Evolutionary conservation across 2,888 invertebrate genomes (phyloP).

Genomic region (Caenorhabditis drosophilae): DNA sequence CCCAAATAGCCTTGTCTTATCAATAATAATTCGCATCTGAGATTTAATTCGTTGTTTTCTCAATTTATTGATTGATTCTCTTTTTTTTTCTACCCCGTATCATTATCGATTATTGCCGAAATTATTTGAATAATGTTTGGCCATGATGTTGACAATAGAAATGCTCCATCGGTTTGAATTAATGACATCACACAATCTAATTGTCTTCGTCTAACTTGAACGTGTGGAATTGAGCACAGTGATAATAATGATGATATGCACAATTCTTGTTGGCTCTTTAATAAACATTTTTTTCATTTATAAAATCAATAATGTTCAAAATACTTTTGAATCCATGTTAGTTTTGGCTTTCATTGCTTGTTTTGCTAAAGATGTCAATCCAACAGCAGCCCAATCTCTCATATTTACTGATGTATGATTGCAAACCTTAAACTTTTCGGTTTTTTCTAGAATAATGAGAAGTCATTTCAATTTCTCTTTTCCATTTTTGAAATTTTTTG

Average conservation of each 20-base stretch:
- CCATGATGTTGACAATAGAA: conserved; percentile 87
- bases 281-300: conserved; percentile 7
- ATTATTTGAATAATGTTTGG: conserved; percentile 90
- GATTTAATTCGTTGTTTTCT: too few species aligned
- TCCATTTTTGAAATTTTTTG: too few species aligned
- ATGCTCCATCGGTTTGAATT: conserved; percentile 89
- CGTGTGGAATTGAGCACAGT: conserved; percentile 85
- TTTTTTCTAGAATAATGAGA: not conserved
- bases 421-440: conserved; percentile 54
- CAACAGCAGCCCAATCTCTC: conserved; percentile 97
- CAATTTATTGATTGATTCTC: too few species aligned
- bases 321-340: conserved; percentile 34
- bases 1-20: conserved; percentile 84
- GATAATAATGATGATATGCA: conserved; percentile 88
- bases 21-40: conserved; percentile 74
- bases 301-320: not conserved
- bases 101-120: conserved; percentile 79
- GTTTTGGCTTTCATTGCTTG: conserved; percentile 77
- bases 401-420: conserved; percentile 71
- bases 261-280: conserved; percentile 81
- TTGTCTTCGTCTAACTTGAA: conserved; percentile 91
- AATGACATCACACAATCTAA: conserved; percentile 91
- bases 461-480: too few species aligned
- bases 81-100: conserved; percentile 35
- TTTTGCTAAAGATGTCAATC: conserved; percentile 89